These are phyloP conservation scores for Margarornis squamiger DNA, from an alignment of 2,797 vertebrate species.

Conservation along the genomic window DNA sequence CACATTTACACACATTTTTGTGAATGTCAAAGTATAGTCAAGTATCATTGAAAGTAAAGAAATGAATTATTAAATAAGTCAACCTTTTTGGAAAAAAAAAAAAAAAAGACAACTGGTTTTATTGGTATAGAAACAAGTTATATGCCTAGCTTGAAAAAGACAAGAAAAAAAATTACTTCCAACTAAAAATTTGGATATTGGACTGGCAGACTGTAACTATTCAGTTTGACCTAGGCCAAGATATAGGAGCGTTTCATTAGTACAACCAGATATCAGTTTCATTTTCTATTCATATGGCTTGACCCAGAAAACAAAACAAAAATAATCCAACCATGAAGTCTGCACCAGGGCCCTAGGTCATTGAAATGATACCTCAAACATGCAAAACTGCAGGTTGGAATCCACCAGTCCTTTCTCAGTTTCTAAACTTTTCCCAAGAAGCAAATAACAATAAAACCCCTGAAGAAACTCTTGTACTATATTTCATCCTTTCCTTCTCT, in stretches of 20 bases:
- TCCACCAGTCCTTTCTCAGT: background rate
- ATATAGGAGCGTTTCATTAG: background rate
- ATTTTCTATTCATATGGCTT: background rate
- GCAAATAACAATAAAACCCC: background rate
- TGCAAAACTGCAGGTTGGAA: background rate
- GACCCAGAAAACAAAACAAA: background rate
- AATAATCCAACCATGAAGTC: background rate
- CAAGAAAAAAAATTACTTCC: background rate
- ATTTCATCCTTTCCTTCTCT: background rate
- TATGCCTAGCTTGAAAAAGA: background rate
- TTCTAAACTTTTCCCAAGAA: constrained; percentile 9
- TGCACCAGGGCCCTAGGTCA: background rate
- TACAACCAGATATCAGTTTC: background rate
- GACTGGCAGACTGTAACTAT: background rate
- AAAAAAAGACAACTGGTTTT: background rate
- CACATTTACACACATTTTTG: background rate
- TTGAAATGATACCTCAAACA: background rate
- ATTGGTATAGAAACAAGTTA: background rate
- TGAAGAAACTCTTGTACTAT: background rate
- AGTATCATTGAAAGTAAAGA: background rate
- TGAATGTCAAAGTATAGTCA: background rate
- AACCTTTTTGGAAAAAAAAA: background rate
- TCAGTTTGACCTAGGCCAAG: accelerated
- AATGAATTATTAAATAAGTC: background rate
- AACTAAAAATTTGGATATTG: background rate